phyloP scores from a whole-genome alignment of 2,888 invertebrate genomes.

The Siphlonurus alternatus region DNA sequence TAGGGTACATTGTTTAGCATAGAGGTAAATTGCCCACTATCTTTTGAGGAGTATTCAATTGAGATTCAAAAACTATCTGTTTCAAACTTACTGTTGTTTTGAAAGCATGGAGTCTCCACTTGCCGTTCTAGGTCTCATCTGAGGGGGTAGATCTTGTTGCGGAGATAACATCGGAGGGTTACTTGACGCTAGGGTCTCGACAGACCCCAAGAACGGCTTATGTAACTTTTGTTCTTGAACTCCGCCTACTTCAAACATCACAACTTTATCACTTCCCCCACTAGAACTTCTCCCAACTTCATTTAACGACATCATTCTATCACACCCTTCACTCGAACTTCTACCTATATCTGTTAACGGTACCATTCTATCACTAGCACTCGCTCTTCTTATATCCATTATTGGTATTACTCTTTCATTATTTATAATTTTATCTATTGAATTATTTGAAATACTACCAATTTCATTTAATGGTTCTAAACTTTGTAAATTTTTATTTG shows the following conservation, averaged over 20 bases:
- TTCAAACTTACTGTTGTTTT: constrained; percentile 11
- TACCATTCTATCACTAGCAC: neutral
- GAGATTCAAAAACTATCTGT: too few species aligned
- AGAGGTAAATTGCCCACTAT: too few species aligned
- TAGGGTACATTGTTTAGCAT: too few species aligned
- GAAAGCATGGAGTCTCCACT: constrained; percentile 14
- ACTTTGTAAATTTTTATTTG: too few species aligned
- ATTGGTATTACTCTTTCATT: too few species aligned
- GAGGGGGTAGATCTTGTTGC: neutral
- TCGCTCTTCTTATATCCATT: neutral
- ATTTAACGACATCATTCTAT: neutral
- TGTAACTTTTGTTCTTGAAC: neutral
- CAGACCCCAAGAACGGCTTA: neutral
- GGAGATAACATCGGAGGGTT: constrained; percentile 7
- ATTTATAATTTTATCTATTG: too few species aligned
- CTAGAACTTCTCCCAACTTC: neutral
- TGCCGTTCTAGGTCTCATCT: constrained; percentile 11
- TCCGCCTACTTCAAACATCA: neutral
- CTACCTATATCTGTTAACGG: neutral
- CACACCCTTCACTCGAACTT: neutral
- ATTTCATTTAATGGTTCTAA: too few species aligned
- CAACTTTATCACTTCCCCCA: neutral
- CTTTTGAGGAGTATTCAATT: too few species aligned
- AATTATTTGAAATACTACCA: too few species aligned
- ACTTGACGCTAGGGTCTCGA: constrained; percentile 1